A percentile compares a stretch with the other conserved stretches of the same genome.
Conservation (phyloP, 2,113 vertebrate species). For the sheep (Ovis aries) region ARS-UI_Ramb_v3.0 NC_056056.1:51288501-51289000, state of each 20-base stretch:
- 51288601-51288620: background rate
- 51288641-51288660: background rate
- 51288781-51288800: background rate
- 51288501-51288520: background rate
- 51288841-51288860: slow-evolving; percentile 54
- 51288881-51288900: slow-evolving; percentile 57
- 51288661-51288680: background rate
- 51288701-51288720: background rate
- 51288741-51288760: background rate
- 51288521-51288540: background rate
- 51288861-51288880: background rate
- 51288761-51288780: background rate
- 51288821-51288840: background rate
- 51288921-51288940: slow-evolving; percentile 12
- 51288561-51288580: background rate
- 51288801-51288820: slow-evolving; percentile 15
- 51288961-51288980: slow-evolving; percentile 16
- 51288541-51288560: background rate
- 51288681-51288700: background rate
- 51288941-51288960: slow-evolving; percentile 63
- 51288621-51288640: background rate
- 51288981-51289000: slow-evolving; percentile 63
- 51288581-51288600: background rate
- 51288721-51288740: background rate
- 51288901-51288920: slow-evolving; percentile 55